These are phyloP conservation scores for Erpobdella octoculata DNA, from an alignment of 2,888 invertebrate genomes.

Conservation along the genomic window DNA sequence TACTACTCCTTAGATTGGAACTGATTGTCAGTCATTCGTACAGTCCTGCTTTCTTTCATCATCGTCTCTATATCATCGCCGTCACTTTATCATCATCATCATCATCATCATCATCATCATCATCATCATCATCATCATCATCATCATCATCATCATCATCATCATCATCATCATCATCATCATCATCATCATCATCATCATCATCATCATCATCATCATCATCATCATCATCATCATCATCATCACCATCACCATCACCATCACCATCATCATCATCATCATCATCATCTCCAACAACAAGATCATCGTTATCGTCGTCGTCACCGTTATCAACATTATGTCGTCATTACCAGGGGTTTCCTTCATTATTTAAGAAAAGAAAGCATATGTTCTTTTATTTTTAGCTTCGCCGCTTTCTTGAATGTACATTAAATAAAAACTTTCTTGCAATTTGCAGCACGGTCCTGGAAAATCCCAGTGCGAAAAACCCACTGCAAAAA, in stretches of 20 bases:
- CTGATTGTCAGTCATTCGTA: not conserved
- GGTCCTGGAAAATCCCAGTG: no score
- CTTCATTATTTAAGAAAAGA: no score
- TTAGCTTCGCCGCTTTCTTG: no score
- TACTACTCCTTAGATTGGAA: not conserved
- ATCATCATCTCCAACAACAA: not conserved
- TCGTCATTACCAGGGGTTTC: no score
- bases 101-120: not conserved
- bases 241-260: not conserved
- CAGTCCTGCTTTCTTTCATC: no score
- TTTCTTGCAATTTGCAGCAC: no score
- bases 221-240: slow-evolving; percentile 3
- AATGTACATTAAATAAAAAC: no score
- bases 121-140: not conserved
- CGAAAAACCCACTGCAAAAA: no score
- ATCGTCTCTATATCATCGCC: not conserved
- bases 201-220: not conserved
- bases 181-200: slow-evolving; percentile 7
- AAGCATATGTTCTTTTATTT: no score
- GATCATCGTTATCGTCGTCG: not conserved
- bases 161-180: not conserved
- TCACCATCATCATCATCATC: not conserved
- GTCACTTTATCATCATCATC: not conserved
- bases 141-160: not conserved
- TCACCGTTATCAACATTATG: not conserved